Conservation (phyloP, 1,140 invertebrate species). For the Brachionus manjavacas region DNA sequence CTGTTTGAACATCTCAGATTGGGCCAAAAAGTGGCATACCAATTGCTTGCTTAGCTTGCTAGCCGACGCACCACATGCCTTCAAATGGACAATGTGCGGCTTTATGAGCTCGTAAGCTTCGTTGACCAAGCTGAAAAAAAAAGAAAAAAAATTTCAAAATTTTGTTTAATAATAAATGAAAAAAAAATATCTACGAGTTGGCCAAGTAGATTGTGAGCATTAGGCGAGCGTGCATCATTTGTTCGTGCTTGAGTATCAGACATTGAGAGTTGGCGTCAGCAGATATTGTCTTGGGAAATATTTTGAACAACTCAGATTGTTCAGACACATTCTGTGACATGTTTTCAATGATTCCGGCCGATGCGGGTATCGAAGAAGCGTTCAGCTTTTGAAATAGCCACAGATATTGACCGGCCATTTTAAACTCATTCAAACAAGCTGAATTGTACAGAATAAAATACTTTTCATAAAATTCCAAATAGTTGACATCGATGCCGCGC, state of each 20-base stretch:
- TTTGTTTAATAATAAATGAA: not conserved
- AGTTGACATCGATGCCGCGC: not conserved
- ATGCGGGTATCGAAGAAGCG: not conserved
- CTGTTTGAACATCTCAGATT: not conserved
- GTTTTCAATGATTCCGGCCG: not conserved
- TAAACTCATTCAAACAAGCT: not conserved
- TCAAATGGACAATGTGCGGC: not conserved
- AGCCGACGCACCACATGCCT: not conserved
- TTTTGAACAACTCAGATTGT: not conserved
- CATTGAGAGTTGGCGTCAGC: not conserved
- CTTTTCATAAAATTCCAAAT: conserved; percentile 17
- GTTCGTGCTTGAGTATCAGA: not conserved
- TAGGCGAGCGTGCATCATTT: not conserved
- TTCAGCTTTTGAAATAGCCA: conserved; percentile 15
- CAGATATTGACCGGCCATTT: not conserved
- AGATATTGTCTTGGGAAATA: not conserved
- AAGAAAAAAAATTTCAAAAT: not conserved
- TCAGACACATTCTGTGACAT: not conserved
- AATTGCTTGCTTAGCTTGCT: not conserved
- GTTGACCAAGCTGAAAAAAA: not conserved
- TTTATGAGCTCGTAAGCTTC: conserved; percentile 11
- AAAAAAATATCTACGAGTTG: not conserved
- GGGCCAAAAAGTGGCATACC: not conserved
- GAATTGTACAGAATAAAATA: conserved; percentile 15
- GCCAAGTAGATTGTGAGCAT: not conserved